phyloP scores from a whole-genome alignment of 2,888 invertebrate species.

The Apodemia zela region DNA sequence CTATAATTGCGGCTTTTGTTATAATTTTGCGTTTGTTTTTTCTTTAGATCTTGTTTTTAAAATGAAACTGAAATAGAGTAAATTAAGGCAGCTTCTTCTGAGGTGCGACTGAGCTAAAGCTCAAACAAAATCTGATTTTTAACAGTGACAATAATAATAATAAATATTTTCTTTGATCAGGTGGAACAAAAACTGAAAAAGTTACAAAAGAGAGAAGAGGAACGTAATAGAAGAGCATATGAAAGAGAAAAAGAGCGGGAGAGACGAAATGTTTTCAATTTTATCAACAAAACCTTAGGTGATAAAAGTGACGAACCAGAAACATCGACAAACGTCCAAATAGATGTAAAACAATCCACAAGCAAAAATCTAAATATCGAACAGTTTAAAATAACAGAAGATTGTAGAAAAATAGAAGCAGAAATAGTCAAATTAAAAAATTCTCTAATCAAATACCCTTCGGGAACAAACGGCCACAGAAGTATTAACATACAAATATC shows the following conservation, averaged over 20 bases:
- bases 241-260: conserved; percentile 82
- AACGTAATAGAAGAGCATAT: conserved; percentile 82
- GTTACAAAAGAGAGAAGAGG: conserved; percentile 83
- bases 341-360: conserved; percentile 74
- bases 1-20: no score
- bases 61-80: no score
- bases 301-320: conserved; percentile 45
- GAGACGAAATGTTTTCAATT: conserved; percentile 86
- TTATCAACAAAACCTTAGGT: conserved; percentile 84
- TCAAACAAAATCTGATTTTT: no score
- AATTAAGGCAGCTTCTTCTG: no score
- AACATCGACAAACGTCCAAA: conserved; percentile 31
- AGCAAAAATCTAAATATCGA: conserved; percentile 86
- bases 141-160: no score
- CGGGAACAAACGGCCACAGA: conserved; percentile 81
- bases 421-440: conserved; percentile 84
- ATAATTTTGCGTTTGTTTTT: no score
- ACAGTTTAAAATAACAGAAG: conserved; percentile 86
- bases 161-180: conserved; percentile 37
- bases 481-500: conserved; percentile 81
- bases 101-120: no score
- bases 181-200: conserved; percentile 84
- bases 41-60: no score
- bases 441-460: conserved; percentile 82
- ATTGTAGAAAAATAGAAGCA: conserved; percentile 83